Evolutionary conservation across 2,797 vertebrate species (phyloP).

Genomic region (Microtus agrestis): DNA sequence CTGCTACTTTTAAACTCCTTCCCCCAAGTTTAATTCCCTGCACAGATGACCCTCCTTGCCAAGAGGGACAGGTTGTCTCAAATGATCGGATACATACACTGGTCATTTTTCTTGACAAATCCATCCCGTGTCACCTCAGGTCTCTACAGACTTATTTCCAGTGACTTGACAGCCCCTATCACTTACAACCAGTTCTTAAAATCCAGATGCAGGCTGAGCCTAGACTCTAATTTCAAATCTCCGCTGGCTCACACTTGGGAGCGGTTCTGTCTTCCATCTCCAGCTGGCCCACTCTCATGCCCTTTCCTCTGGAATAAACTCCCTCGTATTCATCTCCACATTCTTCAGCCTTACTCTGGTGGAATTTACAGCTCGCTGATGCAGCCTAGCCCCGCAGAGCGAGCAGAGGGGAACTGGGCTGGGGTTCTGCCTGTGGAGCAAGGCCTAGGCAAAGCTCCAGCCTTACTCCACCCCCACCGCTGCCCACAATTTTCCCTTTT

Average conservation of each 20-base stretch:
- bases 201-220: slow-evolving; percentile 57
- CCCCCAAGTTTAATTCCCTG: background rate
- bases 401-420: slow-evolving; percentile 49
- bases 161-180: slow-evolving; percentile 62
- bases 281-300: slow-evolving; percentile 78
- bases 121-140: slow-evolving; percentile 58
- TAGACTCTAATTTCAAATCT: slow-evolving; percentile 80
- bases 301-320: slow-evolving; percentile 79
- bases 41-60: slow-evolving; percentile 29
- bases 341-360: slow-evolving; percentile 72
- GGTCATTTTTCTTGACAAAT: slow-evolving; percentile 64
- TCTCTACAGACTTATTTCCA: slow-evolving; percentile 65
- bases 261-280: slow-evolving; percentile 79
- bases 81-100: slow-evolving; percentile 54
- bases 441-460: slow-evolving; percentile 23
- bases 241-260: slow-evolving; percentile 66
- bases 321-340: slow-evolving; percentile 74
- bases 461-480: background rate
- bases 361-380: slow-evolving; percentile 80
- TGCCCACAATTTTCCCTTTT: background rate
- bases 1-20: background rate
- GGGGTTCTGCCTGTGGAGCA: slow-evolving; percentile 14
- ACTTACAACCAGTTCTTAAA: slow-evolving; percentile 73
- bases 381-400: slow-evolving; percentile 65
- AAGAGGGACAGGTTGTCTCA: slow-evolving; percentile 33